phyloP scores from a whole-genome alignment of 2,797 vertebrate genomes.

The Sebastes cheni region DNA sequence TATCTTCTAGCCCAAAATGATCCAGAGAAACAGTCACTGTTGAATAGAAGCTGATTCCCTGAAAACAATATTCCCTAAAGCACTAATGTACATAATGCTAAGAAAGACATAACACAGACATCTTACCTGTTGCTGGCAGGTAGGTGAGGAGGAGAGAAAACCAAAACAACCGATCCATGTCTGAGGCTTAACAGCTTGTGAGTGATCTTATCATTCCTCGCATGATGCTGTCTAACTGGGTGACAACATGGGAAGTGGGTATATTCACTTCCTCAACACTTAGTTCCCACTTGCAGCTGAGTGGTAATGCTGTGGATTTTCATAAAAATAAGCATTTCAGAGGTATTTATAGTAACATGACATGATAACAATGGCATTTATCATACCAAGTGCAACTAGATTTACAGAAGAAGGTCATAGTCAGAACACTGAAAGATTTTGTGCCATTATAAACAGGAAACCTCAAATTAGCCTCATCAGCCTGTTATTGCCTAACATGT shows the following conservation, averaged over 20 bases:
- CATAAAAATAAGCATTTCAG: background rate
- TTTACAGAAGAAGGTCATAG: background rate
- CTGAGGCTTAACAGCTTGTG: slow-evolving; percentile 7
- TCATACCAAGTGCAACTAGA: background rate
- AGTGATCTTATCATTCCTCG: slow-evolving; percentile 55
- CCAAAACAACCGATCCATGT: slow-evolving; percentile 62
- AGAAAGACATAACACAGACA: background rate
- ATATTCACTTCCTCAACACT: slow-evolving; percentile 56
- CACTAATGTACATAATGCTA: background rate
- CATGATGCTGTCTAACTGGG: slow-evolving; percentile 6
- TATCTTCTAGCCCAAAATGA: background rate
- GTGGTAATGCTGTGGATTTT: background rate
- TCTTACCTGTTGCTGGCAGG: slow-evolving; percentile 55
- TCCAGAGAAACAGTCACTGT: background rate
- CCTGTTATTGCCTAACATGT: background rate
- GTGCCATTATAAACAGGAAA: background rate
- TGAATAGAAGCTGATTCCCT: background rate
- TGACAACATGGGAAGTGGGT: slow-evolving; percentile 50
- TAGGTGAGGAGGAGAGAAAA: slow-evolving; percentile 45
- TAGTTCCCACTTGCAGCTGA: slow-evolving; percentile 27
- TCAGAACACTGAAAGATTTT: background rate
- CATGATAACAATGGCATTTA: background rate
- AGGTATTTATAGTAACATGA: background rate
- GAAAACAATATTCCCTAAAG: background rate
- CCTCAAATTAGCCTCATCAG: background rate